Evolutionary conservation across 2,797 vertebrate species (phyloP).

Genomic region (Premnoplex brunnescens): DNA sequence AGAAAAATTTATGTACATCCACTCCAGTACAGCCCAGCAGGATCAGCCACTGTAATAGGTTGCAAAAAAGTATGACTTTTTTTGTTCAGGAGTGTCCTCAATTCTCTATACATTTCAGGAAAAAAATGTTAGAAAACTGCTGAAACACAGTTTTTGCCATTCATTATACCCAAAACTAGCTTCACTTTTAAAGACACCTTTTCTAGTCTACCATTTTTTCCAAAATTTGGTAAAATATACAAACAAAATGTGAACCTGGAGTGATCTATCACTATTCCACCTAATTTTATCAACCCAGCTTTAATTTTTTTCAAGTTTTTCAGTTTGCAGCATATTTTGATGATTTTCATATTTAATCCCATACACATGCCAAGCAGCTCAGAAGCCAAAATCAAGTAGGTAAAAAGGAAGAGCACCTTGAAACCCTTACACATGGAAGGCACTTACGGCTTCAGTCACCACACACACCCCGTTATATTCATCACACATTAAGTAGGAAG

Average conservation of each 20-base stretch:
- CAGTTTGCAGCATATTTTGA: not conserved
- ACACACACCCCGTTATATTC: not conserved
- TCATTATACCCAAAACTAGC: not conserved
- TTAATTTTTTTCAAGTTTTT: not conserved
- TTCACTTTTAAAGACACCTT: not conserved
- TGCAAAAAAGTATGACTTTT: rapidly evolving
- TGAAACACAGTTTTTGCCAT: not conserved
- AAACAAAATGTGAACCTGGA: not conserved
- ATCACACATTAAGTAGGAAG: conserved; percentile 9
- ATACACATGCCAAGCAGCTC: not conserved
- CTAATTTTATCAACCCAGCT: not conserved
- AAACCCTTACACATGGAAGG: not conserved
- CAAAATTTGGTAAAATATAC: not conserved
- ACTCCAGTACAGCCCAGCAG: not conserved
- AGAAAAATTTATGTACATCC: not conserved
- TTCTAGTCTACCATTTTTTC: not conserved
- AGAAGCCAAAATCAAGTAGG: not conserved
- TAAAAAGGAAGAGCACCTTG: not conserved
- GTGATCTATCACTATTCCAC: not conserved
- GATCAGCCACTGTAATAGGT: not conserved
- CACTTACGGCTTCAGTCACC: not conserved
- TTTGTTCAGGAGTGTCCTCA: not conserved
- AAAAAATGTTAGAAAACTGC: not conserved
- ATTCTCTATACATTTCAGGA: not conserved
- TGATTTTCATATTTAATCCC: not conserved